A percentile compares a stretch with the other conserved stretches of the same genome.
These are phyloP conservation scores for Poeciliopsis occidentalis DNA, from an alignment of 2,113 vertebrate species.

Conservation along the genomic window DNA sequence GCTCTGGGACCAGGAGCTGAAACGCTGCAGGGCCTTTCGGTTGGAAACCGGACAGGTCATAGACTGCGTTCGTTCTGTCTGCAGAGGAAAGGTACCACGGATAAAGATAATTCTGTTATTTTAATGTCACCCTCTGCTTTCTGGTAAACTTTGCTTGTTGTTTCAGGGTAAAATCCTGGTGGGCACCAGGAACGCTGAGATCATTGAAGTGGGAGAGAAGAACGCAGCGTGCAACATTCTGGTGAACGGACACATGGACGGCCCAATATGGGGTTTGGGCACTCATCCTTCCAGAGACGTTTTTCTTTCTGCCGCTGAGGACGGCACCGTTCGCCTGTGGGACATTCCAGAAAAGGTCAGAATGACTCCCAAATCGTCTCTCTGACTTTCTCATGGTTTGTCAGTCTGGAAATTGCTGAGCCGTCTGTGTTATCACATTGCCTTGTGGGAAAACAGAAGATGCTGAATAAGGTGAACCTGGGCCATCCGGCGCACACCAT, in stretches of 20 bases:
- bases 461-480: conserved; percentile 96
- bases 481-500: conserved; percentile 91
- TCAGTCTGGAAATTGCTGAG: background rate
- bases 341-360: conserved; percentile 93
- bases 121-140: background rate
- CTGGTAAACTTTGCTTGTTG: conserved; percentile 1
- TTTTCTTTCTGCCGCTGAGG: conserved; percentile 95
- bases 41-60: conserved; percentile 93
- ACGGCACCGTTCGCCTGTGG: conserved; percentile 96
- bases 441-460: conserved; percentile 86
- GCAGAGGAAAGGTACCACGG: conserved; percentile 87
- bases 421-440: conserved; percentile 19
- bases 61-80: conserved; percentile 93
- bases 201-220: conserved; percentile 97
- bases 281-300: conserved; percentile 92
- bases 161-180: conserved; percentile 94
- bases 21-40: conserved; percentile 92
- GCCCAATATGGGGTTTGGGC: conserved; percentile 93
- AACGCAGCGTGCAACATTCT: conserved; percentile 95
- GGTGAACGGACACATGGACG: conserved; percentile 94
- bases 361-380: background rate
- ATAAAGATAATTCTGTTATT: background rate
- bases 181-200: conserved; percentile 94
- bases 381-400: too few relatives aligned
- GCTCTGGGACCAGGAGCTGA: conserved; percentile 96